Evolutionary conservation across 1,140 invertebrate species (phyloP), one percentile per base, ranked within the genome.

Genomic region (Drosophila littoralis): DNA sequence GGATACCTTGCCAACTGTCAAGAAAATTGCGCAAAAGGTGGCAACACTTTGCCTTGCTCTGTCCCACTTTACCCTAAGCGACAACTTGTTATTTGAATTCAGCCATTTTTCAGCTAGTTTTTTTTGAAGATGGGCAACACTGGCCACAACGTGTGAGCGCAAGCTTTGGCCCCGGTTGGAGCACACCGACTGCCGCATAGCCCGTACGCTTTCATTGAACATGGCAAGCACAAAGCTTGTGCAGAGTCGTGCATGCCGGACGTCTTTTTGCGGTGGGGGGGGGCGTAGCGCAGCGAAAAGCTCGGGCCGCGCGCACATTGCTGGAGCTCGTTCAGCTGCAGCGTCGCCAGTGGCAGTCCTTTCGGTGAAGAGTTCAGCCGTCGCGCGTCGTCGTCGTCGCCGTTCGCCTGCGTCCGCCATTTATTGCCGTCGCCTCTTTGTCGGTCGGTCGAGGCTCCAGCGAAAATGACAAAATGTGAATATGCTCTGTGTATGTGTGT

Each of bases 361-460:
- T 89, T 89, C 85, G 85, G 85, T 89, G 85, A 89, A 89, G 84
- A 89, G 84, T 89, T 89, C 75, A 79, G 83, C 84, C 68, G 71
- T 84, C 60, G 77, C 76, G 57, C 45, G 61, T 73, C 61, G 67
- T n/a, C 35, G 65, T 32, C 43, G 22, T 15, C 35, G 22, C 33
- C 13, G 13, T 32, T 7, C n/a, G 38, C 38, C n/a, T 42, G 38
- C n/a, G 40, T 46, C 50, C 38, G 50, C 28, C 32, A 28, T 42
- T 55, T 42, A 42, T 52, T 38, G 40, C 48, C 17, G 40, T 58
- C 59, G 64, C 57, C 57, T 55, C 57, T 48, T 67, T 67, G 71
- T 67, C 58, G 76, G 38, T 59, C 43, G 65, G 50, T 75, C 51
- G 65, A 46, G 72, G 51, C 55, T 51, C 72, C 45, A 15, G 71